A percentile compares a stretch with the other conserved stretches of the same genome.
Conservation (phyloP, 2,888 invertebrate species). For the Nemurella pictetii region DNA sequence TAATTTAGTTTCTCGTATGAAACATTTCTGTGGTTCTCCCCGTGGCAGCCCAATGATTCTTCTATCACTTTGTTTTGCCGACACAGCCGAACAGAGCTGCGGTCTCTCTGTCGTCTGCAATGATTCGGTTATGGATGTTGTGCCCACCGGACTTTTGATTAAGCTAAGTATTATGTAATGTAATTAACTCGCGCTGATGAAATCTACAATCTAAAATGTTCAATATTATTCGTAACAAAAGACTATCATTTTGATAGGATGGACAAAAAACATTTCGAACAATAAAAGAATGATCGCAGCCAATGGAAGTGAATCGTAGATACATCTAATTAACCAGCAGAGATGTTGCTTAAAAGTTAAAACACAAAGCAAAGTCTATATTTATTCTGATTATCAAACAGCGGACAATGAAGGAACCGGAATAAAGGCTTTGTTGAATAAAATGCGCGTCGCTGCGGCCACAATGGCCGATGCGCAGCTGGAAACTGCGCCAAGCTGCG, state of each 20-base stretch:
- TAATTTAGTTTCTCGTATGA: neutral
- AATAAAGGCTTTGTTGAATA: neutral
- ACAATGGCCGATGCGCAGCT: conserved; percentile 17
- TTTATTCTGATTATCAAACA: conserved; percentile 12
- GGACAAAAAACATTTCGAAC: neutral
- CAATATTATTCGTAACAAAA: conserved; percentile 1
- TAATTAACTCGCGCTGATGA: conserved; percentile 9
- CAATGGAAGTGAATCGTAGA: neutral
- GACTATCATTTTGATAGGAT: neutral
- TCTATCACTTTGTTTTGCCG: neutral
- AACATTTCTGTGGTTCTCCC: neutral
- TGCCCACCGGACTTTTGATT: neutral
- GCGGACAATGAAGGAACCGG: neutral
- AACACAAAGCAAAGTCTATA: conserved; percentile 17
- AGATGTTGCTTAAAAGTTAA: neutral
- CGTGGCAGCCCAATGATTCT: neutral
- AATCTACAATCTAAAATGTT: neutral
- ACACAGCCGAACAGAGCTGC: neutral
- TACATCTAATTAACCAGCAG: neutral
- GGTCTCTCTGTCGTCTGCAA: neutral
- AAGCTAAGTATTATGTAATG: neutral
- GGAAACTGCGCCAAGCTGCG: neutral
- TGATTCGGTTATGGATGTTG: neutral
- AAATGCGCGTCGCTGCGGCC: neutral
- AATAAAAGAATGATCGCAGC: conserved; percentile 5